phyloP scores from a whole-genome alignment of 2,888 invertebrate species.

The Tholera decimalis region DNA sequence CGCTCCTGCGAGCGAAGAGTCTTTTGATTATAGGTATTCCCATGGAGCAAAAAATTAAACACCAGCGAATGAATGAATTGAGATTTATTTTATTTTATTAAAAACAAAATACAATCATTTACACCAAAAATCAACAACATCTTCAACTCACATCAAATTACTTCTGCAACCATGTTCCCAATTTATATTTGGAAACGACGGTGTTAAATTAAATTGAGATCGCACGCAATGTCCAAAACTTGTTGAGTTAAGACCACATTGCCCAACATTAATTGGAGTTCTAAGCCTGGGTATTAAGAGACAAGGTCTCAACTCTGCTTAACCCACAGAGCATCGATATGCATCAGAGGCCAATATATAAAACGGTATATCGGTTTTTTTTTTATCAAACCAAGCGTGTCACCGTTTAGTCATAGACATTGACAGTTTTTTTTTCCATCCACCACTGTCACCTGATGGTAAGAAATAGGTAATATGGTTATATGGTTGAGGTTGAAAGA shows the following conservation, averaged over 20 bases:
- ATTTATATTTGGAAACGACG: constrained; percentile 26
- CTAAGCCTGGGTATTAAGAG: constrained; percentile 42
- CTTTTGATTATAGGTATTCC: too few species aligned
- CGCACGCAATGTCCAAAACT: constrained; percentile 35
- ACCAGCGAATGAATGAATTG: too few species aligned
- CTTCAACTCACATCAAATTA: constrained; percentile 27
- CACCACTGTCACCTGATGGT: too few species aligned
- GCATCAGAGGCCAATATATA: background rate
- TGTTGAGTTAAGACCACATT: constrained; percentile 48
- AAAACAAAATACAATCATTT: background rate
- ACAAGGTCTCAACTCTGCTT: constrained; percentile 47
- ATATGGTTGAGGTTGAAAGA: too few species aligned
- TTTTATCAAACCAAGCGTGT: too few species aligned
- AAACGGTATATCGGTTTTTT: too few species aligned
- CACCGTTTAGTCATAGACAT: too few species aligned
- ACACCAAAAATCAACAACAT: background rate
- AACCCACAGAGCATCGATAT: background rate
- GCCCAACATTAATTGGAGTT: constrained; percentile 53
- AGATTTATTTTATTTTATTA: too few species aligned
- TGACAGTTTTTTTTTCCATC: too few species aligned
- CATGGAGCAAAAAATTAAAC: too few species aligned
- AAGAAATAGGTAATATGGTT: too few species aligned
- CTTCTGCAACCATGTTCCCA: constrained; percentile 11
- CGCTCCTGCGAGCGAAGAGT: too few species aligned
- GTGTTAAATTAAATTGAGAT: constrained; percentile 55